Evolutionary conservation across 2,888 invertebrate genomes (phyloP), one percentile per base, ranked within the genome.

Genomic region (Notodonta dromedarius): DNA sequence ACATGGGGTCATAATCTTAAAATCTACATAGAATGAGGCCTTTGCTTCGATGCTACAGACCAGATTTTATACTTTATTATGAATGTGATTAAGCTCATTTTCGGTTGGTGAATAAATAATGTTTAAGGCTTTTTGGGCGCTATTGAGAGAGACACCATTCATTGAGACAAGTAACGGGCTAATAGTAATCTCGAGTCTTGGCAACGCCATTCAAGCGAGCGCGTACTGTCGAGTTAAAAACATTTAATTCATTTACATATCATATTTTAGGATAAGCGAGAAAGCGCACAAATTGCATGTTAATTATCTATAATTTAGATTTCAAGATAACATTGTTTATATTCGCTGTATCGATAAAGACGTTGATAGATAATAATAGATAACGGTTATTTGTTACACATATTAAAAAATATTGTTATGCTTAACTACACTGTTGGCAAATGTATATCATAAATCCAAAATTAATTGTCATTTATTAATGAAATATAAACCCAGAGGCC

Each of bases 141-240:
- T 81, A 80, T 82, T 73, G 74, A 78, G 82, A 82, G 85, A 86
- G 85, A 84, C 83, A 87, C 88, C 89, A 90, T 91, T 91, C 91
- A 92, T 91, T 91, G 87, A 92, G 88, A 88, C 86, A 89, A 91
- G 87, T 91, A 91, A 91, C 91, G 91, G 91, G 85, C 88, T 89
- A 88, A 90, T 91, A 91, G 90, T 91, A 89, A 88, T 89, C 87
- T 89, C 80, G 82, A 76, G 84, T 85, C 88, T 87, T 84, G 85
- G 81, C 87, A 84, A 82, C 85, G 88, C 90, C 91, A 91, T 91
- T 91, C 91, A 91, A 89, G 82, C 86, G 80, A 80, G 67, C 77
- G 68, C 58, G 89, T 90, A 90, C 85, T 80, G 70, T 87, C 88
- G 74, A 63, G 67, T 51, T 64, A 67, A 77, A 74, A 80, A 82